Evolutionary conservation across 2,888 invertebrate species (phyloP).

Genomic region (Spicauda simplicius): DNA sequence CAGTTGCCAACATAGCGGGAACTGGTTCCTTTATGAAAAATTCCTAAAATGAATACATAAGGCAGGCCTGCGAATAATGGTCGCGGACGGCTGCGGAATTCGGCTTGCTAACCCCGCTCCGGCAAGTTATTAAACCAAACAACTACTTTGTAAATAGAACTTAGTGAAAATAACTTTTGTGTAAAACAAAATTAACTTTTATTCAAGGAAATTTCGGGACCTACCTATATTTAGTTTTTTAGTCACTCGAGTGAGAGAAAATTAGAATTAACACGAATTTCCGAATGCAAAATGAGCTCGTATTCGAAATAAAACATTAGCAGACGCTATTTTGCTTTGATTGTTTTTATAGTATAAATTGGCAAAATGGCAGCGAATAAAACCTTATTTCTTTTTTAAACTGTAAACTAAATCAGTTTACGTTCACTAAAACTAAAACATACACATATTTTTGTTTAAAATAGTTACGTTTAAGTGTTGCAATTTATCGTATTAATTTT

Average conservation of each 20-base stretch:
- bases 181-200: slow-evolving; percentile 22
- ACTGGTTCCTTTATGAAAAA: slow-evolving; percentile 26
- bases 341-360: neutral
- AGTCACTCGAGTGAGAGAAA: neutral
- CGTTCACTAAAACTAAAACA: no score
- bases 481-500: no score
- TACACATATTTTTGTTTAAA: no score
- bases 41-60: slow-evolving; percentile 35
- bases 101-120: slow-evolving; percentile 17
- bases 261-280: neutral
- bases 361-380: neutral
- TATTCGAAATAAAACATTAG: neutral
- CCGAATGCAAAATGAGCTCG: neutral
- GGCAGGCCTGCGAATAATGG: slow-evolving; percentile 30
- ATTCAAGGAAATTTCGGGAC: slow-evolving; percentile 3
- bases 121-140: slow-evolving; percentile 35
- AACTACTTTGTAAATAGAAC: slow-evolving; percentile 32
- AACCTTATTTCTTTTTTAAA: no score
- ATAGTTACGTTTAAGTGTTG: no score
- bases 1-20: slow-evolving; percentile 26
- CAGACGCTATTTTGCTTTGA: neutral
- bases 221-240: neutral
- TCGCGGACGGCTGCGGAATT: slow-evolving; percentile 25
- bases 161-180: slow-evolving; percentile 32
- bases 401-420: no score